A percentile compares a stretch with the other conserved stretches of the same genome.
phyloP scores from a whole-genome alignment of 2,113 vertebrate species.

The Leucopsar rothschildi region DNA sequence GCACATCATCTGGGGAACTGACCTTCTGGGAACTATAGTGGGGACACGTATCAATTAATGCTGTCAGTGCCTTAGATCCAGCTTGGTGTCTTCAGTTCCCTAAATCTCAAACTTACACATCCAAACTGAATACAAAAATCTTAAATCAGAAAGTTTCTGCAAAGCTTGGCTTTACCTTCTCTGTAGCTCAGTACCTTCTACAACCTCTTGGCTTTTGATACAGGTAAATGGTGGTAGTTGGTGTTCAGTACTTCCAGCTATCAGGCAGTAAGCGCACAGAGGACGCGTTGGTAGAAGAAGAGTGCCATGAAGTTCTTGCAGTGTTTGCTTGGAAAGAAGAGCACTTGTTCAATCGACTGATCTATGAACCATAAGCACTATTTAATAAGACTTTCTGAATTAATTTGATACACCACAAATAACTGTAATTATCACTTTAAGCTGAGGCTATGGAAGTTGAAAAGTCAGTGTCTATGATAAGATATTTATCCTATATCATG shows the following conservation, averaged over 20 bases:
- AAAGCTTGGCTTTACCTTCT: background rate
- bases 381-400: background rate
- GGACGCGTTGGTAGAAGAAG: background rate
- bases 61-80: background rate
- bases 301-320: background rate
- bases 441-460: background rate
- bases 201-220: background rate
- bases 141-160: background rate
- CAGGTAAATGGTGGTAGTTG: background rate
- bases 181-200: background rate
- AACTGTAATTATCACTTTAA: background rate
- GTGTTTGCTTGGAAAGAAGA: background rate
- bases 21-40: background rate
- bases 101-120: background rate
- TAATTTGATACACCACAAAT: background rate
- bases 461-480: background rate
- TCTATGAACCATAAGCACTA: background rate
- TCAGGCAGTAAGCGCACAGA: background rate
- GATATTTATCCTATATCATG: background rate
- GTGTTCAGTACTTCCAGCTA: background rate
- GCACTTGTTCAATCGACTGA: background rate
- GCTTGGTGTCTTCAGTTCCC: background rate
- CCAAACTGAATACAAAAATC: background rate
- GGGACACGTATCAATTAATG: background rate
- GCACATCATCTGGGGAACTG: background rate